A percentile compares a stretch with the other conserved stretches of the same genome.
phyloP scores from a whole-genome alignment of 2,888 invertebrate species.

The Chalcis sispes region DNA sequence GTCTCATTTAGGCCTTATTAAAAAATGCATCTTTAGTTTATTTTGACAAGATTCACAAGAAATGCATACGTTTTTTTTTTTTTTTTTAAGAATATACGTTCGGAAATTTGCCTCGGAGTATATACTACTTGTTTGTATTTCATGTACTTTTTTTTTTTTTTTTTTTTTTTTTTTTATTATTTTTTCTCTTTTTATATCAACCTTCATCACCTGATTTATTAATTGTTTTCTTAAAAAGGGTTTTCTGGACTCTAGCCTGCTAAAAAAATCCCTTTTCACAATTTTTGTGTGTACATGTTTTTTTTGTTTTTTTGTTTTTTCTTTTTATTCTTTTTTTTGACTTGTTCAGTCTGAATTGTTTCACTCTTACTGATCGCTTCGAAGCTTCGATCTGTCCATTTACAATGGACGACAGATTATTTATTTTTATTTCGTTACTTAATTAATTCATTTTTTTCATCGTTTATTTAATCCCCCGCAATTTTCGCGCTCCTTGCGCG shows the following conservation, averaged over 20 bases:
- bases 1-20: constrained; percentile 53
- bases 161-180: neutral
- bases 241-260: constrained; percentile 32
- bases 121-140: constrained; percentile 26
- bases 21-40: constrained; percentile 42
- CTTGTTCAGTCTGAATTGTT: constrained; percentile 52
- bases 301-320: constrained; percentile 10
- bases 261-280: constrained; percentile 42
- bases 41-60: constrained; percentile 49
- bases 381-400: constrained; percentile 57
- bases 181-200: neutral
- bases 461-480: constrained; percentile 57
- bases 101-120: constrained; percentile 21
- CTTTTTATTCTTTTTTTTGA: constrained; percentile 43
- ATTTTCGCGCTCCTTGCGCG: constrained; percentile 61
- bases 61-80: constrained; percentile 51
- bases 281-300: neutral
- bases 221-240: constrained; percentile 2
- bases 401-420: constrained; percentile 48
- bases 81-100: constrained; percentile 48
- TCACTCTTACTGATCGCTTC: constrained; percentile 49
- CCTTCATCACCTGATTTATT: neutral
- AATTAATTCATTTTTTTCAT: no score
- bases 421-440: constrained; percentile 26
- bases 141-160: constrained; percentile 13